Base-by-base conservation (phyloP, 2,888 invertebrate genomes). In the Corbicula japonica region DNA sequence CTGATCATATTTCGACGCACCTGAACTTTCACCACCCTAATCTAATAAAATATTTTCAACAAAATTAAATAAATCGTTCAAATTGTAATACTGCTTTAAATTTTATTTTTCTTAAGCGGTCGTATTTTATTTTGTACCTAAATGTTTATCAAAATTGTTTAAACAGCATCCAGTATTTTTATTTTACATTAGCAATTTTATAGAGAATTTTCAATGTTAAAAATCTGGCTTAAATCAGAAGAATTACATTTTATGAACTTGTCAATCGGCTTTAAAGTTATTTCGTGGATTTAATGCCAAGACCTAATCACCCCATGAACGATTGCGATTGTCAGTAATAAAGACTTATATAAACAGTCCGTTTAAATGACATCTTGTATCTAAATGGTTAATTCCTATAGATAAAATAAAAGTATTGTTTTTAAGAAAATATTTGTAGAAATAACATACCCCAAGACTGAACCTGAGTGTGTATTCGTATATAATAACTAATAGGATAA, bases 11-110 rank as follows among this genome's bases (percentile, higher is more conserved):
- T n/a, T n/a, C n/a, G n/a, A n/a, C n/a, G n/a, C n/a, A 62, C 46
- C 62, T 44, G 65, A 65, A 52, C 65, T 54, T 66, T 66, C 66
- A 54, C 66, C 54, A 66, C 18, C 32, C 50, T 66, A 66, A 66
- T 50, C 66, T 66, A 34, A 38, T 21, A 66, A 28, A 66, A 66
- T 66, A 66, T 66, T 66, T 50, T n/a, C 38, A 35, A 35, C 23
- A 60, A 77, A 52, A 58, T 77, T 62, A 77, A 77, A 77, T 72
- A 77, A 77, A 77, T 77, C 77, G 68, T 54, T 75, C 46, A 62
- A 75, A 75, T 38, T 38, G 41, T 60, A 34, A 60, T 34, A 60
- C 38, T 32, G 21, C n/a, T 18, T 35, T 21, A 35, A 60, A n/a
- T 32, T n/a, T 44, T 44, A n/a, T 44, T 6, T 56, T 21, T 32